phyloP scores from a whole-genome alignment of 2,888 invertebrate genomes.

The Bombylius major region DNA sequence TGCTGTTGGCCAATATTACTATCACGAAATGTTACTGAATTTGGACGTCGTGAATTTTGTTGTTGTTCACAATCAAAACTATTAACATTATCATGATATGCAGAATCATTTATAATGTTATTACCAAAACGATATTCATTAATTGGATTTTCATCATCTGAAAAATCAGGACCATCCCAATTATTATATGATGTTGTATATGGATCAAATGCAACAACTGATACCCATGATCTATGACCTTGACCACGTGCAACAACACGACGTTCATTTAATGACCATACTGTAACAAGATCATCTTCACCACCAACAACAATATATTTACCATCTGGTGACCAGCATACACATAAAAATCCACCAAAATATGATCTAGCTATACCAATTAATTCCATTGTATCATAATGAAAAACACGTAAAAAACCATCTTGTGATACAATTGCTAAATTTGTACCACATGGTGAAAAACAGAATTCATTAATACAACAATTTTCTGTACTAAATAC shows the following conservation, averaged over 20 bases:
- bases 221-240: slow-evolving; percentile 97
- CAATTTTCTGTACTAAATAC: slow-evolving; percentile 67
- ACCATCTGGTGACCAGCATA: slow-evolving; percentile 96
- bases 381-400: slow-evolving; percentile 95
- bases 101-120: slow-evolving; percentile 26
- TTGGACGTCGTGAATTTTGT: slow-evolving; percentile 24
- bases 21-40: slow-evolving; percentile 31
- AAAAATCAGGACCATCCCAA: slow-evolving; percentile 42
- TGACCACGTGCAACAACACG: slow-evolving; percentile 94
- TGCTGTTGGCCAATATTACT: slow-evolving; percentile 28
- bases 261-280: slow-evolving; percentile 88
- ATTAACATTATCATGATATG: slow-evolving; percentile 22
- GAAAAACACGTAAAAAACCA: slow-evolving; percentile 90
- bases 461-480: slow-evolving; percentile 91
- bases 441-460: slow-evolving; percentile 87
- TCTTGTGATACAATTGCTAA: slow-evolving; percentile 90
- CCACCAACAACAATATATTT: slow-evolving; percentile 93
- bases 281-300: slow-evolving; percentile 95
- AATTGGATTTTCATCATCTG: slow-evolving; percentile 43
- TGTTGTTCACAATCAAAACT: slow-evolving; percentile 24
- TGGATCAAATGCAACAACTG: slow-evolving; percentile 89
- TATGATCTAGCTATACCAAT: slow-evolving; percentile 89
- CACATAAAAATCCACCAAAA: slow-evolving; percentile 95
- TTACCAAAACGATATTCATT: slow-evolving; percentile 29
- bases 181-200: slow-evolving; percentile 63